Conservation (phyloP, 1,140 invertebrate species). For the Drosophila quadrilineata region DNA sequence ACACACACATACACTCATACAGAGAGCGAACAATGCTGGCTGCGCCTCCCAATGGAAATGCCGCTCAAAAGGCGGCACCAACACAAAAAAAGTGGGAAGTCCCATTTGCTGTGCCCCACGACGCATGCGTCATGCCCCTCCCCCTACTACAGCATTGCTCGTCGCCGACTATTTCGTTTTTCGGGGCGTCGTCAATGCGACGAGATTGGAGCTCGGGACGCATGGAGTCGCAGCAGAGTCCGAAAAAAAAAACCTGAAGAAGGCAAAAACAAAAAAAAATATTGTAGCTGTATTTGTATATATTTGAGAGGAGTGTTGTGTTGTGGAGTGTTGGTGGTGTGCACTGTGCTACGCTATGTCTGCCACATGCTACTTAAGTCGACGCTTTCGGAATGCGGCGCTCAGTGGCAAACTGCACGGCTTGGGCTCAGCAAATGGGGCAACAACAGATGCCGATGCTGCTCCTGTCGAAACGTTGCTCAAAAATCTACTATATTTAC, state of each 20-base stretch:
- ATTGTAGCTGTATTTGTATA: too few relatives aligned
- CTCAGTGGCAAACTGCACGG: conserved; percentile 60
- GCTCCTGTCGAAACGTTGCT: too few relatives aligned
- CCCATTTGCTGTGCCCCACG: conserved; percentile 25
- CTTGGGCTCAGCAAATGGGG: conserved; percentile 35
- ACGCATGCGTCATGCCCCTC: not conserved
- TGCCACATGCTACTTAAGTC: conserved; percentile 49
- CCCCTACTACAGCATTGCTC: not conserved
- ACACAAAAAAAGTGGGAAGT: conserved; percentile 47
- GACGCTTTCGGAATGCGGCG: conserved; percentile 57
- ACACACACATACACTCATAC: too few relatives aligned
- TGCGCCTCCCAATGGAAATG: conserved; percentile 68
- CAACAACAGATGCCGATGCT: conserved; percentile 11
- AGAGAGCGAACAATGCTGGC: too few relatives aligned
- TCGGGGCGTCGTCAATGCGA: conserved; percentile 1
- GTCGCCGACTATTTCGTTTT: not conserved
- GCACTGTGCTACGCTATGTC: conserved; percentile 4
- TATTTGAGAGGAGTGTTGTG: too few relatives aligned
- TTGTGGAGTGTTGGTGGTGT: too few relatives aligned
- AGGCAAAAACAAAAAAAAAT: too few relatives aligned
- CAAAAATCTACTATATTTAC: too few relatives aligned
- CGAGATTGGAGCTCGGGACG: not conserved
- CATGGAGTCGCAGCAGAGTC: conserved; percentile 26
- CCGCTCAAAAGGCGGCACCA: conserved; percentile 44
- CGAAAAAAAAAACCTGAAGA: too few relatives aligned